Percentiles rank a stretch among this genome's conserved stretches.
Conservation (phyloP, 1,140 invertebrate genomes). For the Drosophila ananassae region DNA sequence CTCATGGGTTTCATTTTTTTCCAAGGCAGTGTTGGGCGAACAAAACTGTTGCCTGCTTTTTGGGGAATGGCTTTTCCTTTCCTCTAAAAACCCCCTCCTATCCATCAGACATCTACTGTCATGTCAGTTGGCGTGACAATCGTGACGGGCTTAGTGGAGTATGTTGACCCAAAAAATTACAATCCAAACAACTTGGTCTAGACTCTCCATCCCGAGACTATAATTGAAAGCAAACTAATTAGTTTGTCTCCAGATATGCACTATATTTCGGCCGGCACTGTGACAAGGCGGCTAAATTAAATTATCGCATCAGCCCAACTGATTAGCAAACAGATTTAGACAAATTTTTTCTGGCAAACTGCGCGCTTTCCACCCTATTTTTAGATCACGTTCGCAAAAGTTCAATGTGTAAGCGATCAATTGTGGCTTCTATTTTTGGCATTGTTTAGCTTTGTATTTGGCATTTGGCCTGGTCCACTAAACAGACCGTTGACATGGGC, state of each 20-base stretch:
- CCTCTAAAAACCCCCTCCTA: not conserved
- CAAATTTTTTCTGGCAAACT: slow-evolving; percentile 33
- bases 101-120: slow-evolving; percentile 14
- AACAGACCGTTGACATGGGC: slow-evolving; percentile 21
- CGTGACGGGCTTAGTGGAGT: slow-evolving; percentile 25
- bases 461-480: slow-evolving; percentile 28
- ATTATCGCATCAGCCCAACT: slow-evolving; percentile 52
- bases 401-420: slow-evolving; percentile 63
- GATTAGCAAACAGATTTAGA: slow-evolving; percentile 36
- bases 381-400: slow-evolving; percentile 48
- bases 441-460: slow-evolving; percentile 41
- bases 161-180: slow-evolving; percentile 63
- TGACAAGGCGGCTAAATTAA: slow-evolving; percentile 33
- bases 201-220: slow-evolving; percentile 10
- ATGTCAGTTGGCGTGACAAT: slow-evolving; percentile 33
- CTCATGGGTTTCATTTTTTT: slow-evolving; percentile 1
- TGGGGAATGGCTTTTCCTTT: slow-evolving; percentile 22
- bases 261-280: slow-evolving; percentile 21
- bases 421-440: slow-evolving; percentile 54
- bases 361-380: slow-evolving; percentile 52
- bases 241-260: slow-evolving; percentile 13
- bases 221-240: slow-evolving; percentile 39
- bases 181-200: slow-evolving; percentile 35
- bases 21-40: not conserved
- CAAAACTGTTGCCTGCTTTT: slow-evolving; percentile 55